Conservation (phyloP, 1,140 invertebrate genomes). For the Pogonus chalceus region DNA sequence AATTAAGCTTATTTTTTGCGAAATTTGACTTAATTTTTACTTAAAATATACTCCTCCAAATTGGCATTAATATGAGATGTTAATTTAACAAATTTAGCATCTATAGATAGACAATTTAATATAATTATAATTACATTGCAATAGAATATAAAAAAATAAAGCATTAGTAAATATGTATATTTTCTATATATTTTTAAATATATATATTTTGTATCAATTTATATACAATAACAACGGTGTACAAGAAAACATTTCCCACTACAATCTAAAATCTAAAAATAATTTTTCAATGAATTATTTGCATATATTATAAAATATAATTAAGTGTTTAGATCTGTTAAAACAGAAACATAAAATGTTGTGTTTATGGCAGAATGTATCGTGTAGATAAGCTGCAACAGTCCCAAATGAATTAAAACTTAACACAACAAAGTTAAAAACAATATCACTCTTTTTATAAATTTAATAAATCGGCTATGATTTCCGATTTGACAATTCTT, state of each 20-base stretch:
- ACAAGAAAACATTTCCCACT: neutral
- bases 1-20: too few species aligned
- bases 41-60: too few species aligned
- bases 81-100: too few species aligned
- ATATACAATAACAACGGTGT: slow-evolving; percentile 5
- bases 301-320: neutral
- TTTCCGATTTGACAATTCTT: neutral
- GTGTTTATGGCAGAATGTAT: neutral
- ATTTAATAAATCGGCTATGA: neutral
- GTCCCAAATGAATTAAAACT: neutral
- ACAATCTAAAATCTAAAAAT: neutral
- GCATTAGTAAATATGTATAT: neutral
- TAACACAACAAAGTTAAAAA: neutral
- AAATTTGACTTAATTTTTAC: too few species aligned
- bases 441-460: neutral
- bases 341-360: neutral
- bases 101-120: too few species aligned
- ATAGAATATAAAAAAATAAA: neutral
- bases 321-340: neutral
- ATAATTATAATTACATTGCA: neutral
- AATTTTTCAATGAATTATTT: neutral
- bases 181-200: neutral
- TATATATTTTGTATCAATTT: neutral
- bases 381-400: neutral
- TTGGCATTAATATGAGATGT: too few species aligned